Evolutionary conservation across 2,888 invertebrate species (phyloP).

Genomic region (Mythimna loreyi): DNA sequence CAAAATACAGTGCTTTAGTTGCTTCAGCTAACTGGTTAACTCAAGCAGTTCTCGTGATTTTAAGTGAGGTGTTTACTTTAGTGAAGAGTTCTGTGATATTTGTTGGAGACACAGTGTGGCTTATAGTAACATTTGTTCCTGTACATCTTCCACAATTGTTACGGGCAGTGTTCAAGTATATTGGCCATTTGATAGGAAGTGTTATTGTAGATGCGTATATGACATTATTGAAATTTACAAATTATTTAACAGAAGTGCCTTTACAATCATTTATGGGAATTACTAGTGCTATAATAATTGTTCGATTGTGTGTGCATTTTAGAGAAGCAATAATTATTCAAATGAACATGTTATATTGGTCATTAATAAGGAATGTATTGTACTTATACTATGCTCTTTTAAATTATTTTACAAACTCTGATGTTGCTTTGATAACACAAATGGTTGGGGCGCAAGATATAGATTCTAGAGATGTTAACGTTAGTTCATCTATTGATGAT

Average conservation of each 20-base stretch:
- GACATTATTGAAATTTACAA: slow-evolving; percentile 81
- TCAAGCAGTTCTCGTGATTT: slow-evolving; percentile 67
- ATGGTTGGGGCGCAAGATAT: slow-evolving; percentile 78
- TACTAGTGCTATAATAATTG: slow-evolving; percentile 80
- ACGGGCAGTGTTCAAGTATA: slow-evolving; percentile 68
- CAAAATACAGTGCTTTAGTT: slow-evolving; percentile 65
- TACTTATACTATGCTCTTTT: slow-evolving; percentile 81
- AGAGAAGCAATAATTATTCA: slow-evolving; percentile 74
- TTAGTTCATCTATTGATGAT: slow-evolving; percentile 69
- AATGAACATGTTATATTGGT: slow-evolving; percentile 78
- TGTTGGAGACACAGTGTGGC: slow-evolving; percentile 83
- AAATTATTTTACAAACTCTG: slow-evolving; percentile 84
- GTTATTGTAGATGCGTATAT: slow-evolving; percentile 77
- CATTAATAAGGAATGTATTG: slow-evolving; percentile 77
- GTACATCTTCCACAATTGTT: slow-evolving; percentile 81
- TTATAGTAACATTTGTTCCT: slow-evolving; percentile 84
- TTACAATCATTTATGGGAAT: slow-evolving; percentile 86
- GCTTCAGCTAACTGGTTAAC: slow-evolving; percentile 68
- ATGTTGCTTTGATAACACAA: slow-evolving; percentile 80
- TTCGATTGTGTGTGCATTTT: slow-evolving; percentile 80
- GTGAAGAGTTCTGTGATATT: slow-evolving; percentile 78
- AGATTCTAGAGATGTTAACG: slow-evolving; percentile 66
- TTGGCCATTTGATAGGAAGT: slow-evolving; percentile 67
- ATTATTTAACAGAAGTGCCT: slow-evolving; percentile 87
- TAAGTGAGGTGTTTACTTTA: slow-evolving; percentile 75